Percentiles rank a stretch among this genome's conserved stretches.
Evolutionary conservation across 30 jellyfish, hydroid and myxozoan genomes (phyloP).

Genomic region (Pseudorhiza aurosa): DNA sequence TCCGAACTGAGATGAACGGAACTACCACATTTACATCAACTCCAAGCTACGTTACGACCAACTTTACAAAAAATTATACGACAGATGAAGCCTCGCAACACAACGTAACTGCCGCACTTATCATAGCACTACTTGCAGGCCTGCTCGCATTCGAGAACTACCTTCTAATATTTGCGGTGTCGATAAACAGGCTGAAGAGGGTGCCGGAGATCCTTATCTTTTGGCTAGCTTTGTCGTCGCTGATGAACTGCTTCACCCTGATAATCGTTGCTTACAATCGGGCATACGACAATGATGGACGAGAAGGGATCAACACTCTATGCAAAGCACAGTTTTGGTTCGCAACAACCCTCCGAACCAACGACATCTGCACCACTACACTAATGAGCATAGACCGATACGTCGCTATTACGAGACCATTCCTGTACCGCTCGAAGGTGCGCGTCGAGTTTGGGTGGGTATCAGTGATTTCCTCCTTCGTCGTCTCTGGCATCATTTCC

Average conservation of each 20-base stretch:
- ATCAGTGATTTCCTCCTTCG: not conserved
- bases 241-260: slow-evolving; percentile 11
- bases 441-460: slow-evolving; percentile 41
- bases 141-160: slow-evolving; percentile 50
- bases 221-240: slow-evolving; percentile 35
- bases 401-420: slow-evolving; percentile 54
- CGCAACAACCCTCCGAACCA: slow-evolving; percentile 36
- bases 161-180: slow-evolving; percentile 36
- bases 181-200: slow-evolving; percentile 17
- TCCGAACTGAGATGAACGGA: not conserved
- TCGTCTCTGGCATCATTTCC: slow-evolving; percentile 31
- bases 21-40: not conserved
- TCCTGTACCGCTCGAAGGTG: slow-evolving; percentile 29
- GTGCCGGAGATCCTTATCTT: slow-evolving; percentile 50
- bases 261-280: slow-evolving; percentile 27
- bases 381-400: slow-evolving; percentile 56
- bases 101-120: slow-evolving; percentile 23
- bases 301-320: slow-evolving; percentile 2
- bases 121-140: slow-evolving; percentile 9
- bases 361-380: slow-evolving; percentile 40
- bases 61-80: not conserved
- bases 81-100: not conserved
- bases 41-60: not conserved
- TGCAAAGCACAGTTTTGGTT: slow-evolving; percentile 54
- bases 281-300: slow-evolving; percentile 23